Percentiles rank a stretch among this genome's conserved stretches.
phyloP scores from a whole-genome alignment of 2,888 invertebrate species.

The Spicauda simplicius region DNA sequence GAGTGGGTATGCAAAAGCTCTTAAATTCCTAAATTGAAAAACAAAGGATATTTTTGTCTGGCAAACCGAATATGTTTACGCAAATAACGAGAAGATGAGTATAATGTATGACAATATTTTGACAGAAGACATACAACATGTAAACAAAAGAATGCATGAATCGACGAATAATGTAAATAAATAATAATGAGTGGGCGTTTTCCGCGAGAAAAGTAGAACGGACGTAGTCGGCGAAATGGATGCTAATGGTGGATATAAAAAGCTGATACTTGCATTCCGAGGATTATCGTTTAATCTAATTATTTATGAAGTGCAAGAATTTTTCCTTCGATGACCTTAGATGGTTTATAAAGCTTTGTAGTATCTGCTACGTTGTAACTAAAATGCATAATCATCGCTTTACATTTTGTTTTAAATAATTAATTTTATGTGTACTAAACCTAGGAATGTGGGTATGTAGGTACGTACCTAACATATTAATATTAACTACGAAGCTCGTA shows the following conservation, averaged over 20 bases:
- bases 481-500: too few relatives aligned
- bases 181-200: constrained; percentile 61
- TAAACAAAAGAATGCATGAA: constrained; percentile 3
- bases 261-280: constrained; percentile 54
- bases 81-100: neutral
- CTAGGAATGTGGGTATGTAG: too few relatives aligned
- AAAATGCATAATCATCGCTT: too few relatives aligned
- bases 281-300: neutral
- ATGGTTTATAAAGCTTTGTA: neutral
- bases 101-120: constrained; percentile 3
- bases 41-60: neutral
- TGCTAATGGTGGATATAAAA: constrained; percentile 79
- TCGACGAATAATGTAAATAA: constrained; percentile 45
- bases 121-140: constrained; percentile 1
- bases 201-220: constrained; percentile 66
- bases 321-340: neutral
- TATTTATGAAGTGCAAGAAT: neutral
- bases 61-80: neutral
- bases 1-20: neutral
- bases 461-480: too few relatives aligned
- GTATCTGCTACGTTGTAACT: neutral
- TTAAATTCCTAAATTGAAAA: neutral
- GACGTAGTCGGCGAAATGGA: constrained; percentile 73
- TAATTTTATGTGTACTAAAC: too few relatives aligned
- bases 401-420: too few relatives aligned